phyloP scores from a whole-genome alignment of 2,113 vertebrate genomes.

The Danionella cerebrum region DNA sequence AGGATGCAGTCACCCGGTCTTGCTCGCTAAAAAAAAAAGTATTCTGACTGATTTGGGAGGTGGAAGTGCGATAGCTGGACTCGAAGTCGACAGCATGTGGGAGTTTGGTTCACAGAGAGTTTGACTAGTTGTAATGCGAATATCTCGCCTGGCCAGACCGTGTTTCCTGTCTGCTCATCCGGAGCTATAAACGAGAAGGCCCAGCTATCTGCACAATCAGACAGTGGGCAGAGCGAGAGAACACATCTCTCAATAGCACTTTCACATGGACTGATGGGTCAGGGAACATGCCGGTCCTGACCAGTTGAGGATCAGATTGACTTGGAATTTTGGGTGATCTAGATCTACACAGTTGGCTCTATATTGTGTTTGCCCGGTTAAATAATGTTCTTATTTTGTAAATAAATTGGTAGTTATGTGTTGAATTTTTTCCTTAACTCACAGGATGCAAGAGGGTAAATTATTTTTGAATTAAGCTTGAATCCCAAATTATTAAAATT shows the following conservation, averaged over 20 bases:
- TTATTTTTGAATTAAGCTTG: no score
- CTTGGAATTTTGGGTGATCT: neutral
- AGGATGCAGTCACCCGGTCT: neutral
- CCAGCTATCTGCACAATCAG: constrained; percentile 22
- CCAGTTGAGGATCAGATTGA: neutral
- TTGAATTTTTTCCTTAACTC: no score
- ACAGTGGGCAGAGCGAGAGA: neutral
- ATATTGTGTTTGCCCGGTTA: no score
- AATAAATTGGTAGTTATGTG: no score
- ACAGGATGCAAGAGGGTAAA: no score
- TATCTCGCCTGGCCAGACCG: constrained; percentile 17
- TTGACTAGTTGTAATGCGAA: constrained; percentile 31
- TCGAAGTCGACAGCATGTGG: constrained; percentile 14
- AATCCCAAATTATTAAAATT: no score
- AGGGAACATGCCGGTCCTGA: neutral
- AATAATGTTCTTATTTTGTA: no score
- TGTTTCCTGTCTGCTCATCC: constrained; percentile 14
- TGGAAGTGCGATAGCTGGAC: constrained; percentile 15
- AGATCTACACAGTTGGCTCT: neutral
- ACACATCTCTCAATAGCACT: neutral
- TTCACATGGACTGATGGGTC: neutral
- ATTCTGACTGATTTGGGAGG: constrained; percentile 1
- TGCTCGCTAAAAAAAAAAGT: neutral
- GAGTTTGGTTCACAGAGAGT: constrained; percentile 24
- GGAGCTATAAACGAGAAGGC: constrained; percentile 20